Evolutionary conservation across 2,888 invertebrate species (phyloP).

Genomic region (Drosophila suboccidentalis): DNA sequence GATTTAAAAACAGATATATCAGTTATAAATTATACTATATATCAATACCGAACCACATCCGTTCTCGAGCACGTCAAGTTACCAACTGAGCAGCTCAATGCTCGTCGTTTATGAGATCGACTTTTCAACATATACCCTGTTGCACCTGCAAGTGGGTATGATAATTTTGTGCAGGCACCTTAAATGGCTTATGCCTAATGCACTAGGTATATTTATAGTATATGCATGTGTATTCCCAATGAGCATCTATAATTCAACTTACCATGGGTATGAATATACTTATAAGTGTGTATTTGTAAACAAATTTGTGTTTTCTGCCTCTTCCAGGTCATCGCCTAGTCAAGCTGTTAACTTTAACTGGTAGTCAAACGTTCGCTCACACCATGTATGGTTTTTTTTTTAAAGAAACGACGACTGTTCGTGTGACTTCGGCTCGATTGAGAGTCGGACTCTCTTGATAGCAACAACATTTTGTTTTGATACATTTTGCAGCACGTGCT

Average conservation of each 20-base stretch:
- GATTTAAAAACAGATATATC: slow-evolving; percentile 4
- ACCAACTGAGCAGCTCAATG: slow-evolving; percentile 47
- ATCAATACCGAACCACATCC: slow-evolving; percentile 34
- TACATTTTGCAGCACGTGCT: neutral
- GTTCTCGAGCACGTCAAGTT: slow-evolving; percentile 46
- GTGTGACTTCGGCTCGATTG: neutral
- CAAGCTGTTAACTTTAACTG: neutral
- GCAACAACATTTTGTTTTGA: neutral
- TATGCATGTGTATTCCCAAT: too few species aligned
- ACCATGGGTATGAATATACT: too few species aligned
- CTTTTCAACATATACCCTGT: neutral
- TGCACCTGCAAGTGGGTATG: neutral
- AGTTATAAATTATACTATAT: neutral
- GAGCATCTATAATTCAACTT: too few species aligned
- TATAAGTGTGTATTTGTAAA: neutral
- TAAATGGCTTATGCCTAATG: too few species aligned
- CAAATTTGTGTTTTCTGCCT: too few species aligned
- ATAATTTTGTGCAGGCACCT: neutral
- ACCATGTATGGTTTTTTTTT: neutral
- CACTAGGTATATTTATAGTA: too few species aligned
- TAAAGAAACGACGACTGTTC: neutral
- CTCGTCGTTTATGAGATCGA: neutral
- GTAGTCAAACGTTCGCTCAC: neutral
- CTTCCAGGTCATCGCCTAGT: neutral
- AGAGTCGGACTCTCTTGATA: neutral